These are phyloP conservation scores for Spicauda simplicius DNA, from an alignment of 2,888 invertebrate genomes.

Conservation along the genomic window DNA sequence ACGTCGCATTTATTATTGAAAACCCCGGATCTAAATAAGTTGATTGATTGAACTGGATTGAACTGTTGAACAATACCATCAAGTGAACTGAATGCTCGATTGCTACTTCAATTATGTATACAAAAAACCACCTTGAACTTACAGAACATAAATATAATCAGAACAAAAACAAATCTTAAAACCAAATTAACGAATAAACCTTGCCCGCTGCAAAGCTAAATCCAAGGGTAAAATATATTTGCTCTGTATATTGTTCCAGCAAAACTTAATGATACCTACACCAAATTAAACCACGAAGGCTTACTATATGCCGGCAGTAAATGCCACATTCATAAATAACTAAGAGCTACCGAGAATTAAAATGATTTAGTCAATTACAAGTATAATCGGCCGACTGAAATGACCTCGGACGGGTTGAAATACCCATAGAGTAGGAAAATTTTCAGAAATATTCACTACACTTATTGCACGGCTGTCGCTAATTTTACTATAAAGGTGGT, in stretches of 20 bases:
- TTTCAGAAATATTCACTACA: neutral
- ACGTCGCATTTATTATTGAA: too few species aligned
- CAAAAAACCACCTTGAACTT: neutral
- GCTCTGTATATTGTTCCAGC: neutral
- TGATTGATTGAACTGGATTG: too few species aligned
- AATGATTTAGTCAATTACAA: slow-evolving; percentile 37
- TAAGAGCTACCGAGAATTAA: slow-evolving; percentile 36
- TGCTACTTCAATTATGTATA: too few species aligned
- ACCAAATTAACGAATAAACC: too few species aligned
- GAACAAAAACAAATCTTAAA: neutral
- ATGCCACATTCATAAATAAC: slow-evolving; percentile 24
- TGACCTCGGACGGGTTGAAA: slow-evolving; percentile 15
- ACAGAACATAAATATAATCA: neutral
- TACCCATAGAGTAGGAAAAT: neutral
- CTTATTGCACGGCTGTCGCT: too few species aligned
- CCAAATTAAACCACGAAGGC: neutral
- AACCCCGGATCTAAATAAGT: too few species aligned
- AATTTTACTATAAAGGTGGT: too few species aligned
- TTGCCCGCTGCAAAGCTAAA: too few species aligned
- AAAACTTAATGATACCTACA: slow-evolving; percentile 1
- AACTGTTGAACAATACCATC: too few species aligned
- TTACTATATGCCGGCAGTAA: slow-evolving; percentile 13
- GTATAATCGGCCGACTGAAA: slow-evolving; percentile 11
- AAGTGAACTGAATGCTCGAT: too few species aligned
- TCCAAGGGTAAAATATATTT: slow-evolving; percentile 2